phyloP scores from a whole-genome alignment of 2,113 vertebrate genomes.

The Megaceryle torquata region DNA sequence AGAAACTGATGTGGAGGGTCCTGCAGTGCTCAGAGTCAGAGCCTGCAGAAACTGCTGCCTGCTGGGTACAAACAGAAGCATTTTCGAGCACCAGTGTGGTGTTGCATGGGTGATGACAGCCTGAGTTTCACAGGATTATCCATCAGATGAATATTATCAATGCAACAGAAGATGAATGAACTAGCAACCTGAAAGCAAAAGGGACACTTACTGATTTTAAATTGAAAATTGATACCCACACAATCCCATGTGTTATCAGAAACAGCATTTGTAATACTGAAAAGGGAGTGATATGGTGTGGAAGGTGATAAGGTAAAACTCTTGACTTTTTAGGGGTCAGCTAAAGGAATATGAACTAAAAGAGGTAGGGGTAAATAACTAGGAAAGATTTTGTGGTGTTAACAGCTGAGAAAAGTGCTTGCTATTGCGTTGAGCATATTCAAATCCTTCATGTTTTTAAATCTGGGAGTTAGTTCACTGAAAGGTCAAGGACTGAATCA shows the following conservation, averaged over 20 bases:
- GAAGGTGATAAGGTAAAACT: not conserved
- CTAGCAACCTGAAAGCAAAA: not conserved
- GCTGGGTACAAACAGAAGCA: not conserved
- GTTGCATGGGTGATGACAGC: not conserved
- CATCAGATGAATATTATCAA: not conserved
- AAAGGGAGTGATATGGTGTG: not conserved
- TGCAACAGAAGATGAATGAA: not conserved
- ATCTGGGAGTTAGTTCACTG: slow-evolving; percentile 13
- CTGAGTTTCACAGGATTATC: not conserved
- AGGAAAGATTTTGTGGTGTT: not conserved
- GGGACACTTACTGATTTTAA: not conserved
- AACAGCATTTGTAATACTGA: not conserved
- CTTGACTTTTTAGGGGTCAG: not conserved
- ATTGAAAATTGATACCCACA: not conserved
- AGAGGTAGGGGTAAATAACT: not conserved
- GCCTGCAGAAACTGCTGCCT: not conserved
- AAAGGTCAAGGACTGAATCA: not conserved
- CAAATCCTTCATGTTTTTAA: not conserved
- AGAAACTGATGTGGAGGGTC: not conserved
- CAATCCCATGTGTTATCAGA: not conserved
- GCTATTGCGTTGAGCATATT: not conserved
- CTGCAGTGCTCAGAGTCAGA: not conserved
- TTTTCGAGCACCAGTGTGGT: fast-evolving
- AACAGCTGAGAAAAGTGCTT: not conserved
- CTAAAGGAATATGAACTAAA: not conserved